phyloP scores from a whole-genome alignment of 2,888 invertebrate genomes.

The Euzophera pinguis region DNA sequence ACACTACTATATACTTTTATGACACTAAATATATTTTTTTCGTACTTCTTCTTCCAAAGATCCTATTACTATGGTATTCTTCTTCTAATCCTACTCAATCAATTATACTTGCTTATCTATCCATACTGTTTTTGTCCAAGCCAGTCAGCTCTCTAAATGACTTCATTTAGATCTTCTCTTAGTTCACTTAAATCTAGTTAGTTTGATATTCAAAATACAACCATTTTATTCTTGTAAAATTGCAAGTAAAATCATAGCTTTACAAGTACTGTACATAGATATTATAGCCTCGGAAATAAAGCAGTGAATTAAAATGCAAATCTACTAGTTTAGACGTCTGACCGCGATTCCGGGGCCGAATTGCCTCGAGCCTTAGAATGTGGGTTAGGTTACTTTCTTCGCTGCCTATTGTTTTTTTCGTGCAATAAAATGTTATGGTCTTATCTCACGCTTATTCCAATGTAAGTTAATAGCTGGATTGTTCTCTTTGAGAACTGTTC shows the following conservation, averaged over 20 bases:
- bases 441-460: slow-evolving; percentile 7
- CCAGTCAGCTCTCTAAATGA: too few species aligned
- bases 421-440: slow-evolving; percentile 4
- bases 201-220: too few species aligned
- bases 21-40: too few species aligned
- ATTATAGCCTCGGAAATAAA: neutral
- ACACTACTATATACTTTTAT: too few species aligned
- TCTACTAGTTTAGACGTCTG: neutral
- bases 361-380: slow-evolving; percentile 4
- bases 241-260: neutral
- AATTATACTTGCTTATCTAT: too few species aligned
- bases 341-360: slow-evolving; percentile 3
- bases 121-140: too few species aligned
- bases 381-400: slow-evolving; percentile 8
- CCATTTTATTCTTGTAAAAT: neutral
- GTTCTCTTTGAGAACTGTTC: neutral
- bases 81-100: too few species aligned
- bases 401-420: neutral
- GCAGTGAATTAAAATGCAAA: slow-evolving; percentile 4
- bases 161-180: too few species aligned
- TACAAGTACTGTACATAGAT: neutral
- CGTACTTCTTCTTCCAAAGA: too few species aligned
- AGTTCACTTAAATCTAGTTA: too few species aligned
- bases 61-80: too few species aligned
- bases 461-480: neutral